Evolutionary conservation across 2,888 invertebrate genomes (phyloP), one percentile per base, ranked within the genome.

Genomic region (Drosophila robusta): DNA sequence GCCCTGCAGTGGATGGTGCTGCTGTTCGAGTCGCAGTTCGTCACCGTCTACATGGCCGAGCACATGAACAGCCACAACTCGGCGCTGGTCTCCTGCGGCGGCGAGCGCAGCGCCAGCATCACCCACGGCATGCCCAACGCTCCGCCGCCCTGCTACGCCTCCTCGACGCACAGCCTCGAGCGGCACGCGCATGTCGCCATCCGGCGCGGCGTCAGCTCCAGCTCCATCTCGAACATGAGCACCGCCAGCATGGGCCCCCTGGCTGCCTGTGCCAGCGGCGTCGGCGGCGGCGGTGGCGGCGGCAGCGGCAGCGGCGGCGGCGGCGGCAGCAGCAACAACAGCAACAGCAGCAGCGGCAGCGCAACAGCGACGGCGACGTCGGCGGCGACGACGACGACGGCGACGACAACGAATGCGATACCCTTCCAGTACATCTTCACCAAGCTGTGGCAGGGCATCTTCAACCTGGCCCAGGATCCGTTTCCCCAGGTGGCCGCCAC

Each of bases 11-110:
- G 97, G 95, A 95, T 97, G 92, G 95, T 98, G 0, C 92, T 97
- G 60, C 94, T 96, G 49, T 98, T 97, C 92, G 98, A 98, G 92
- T 96, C 96, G 79, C 95, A 96, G 57, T 98, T 98, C 92, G 94
- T 97, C 22, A 95, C 95, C 0, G 95, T 97, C 0, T 95, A 94
- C 73, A 93, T 95, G 42, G 95, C 96, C 89, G 95, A 94, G 64
- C 86, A 88, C 14, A 85, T 90, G 69, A 83, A 84, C 0, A 80
- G 80, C 6, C 70, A 89, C 57, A 75, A 80, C 9, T 47, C 72
- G 2, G 41, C 78, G 2, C 38, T 72, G 24, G 66, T 80, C 0
- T 68, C 64, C 0, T 75, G 70, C 29, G 73, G 76, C 18, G 80
- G 85, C 1, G 90, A 90, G 44, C 86, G 89, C 3, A 90, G 87